Evolutionary conservation across 2,797 vertebrate species (phyloP), one percentile per base, ranked within the genome.

Genomic region (Danio choprae): DNA sequence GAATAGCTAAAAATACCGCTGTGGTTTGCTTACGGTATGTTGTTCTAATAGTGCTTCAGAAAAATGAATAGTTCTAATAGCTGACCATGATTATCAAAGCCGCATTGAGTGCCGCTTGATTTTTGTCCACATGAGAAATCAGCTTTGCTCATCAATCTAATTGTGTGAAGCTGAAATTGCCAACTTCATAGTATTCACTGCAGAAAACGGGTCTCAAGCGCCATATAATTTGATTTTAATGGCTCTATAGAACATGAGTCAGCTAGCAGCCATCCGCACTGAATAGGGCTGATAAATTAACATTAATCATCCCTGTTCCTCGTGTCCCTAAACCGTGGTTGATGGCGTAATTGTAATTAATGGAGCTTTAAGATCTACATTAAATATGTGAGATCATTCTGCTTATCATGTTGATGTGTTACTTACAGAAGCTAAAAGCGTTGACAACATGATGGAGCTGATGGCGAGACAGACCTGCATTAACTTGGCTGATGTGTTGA

Each of bases 141-240:
- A 53, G 10, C 46, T 71, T 55, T 72, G 15, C 58, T 79, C 58
- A 80, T 80, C 69, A 73, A 62, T 80, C 40, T 73, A 71, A 80
- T 73, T 79, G 77, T 65, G 48, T 53, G 40, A 80, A 20, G 41
- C 48, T 80, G 50, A 73, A 73, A 71, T 36, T 16, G 48, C 77
- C 50, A 73, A 73, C 59, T 73, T 80, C 48, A 80, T 80, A 72
- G 69, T 63, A 80, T 80, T 73, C 77, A 73, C 69, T 80, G 41
- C 7, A 12, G 44, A 71, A 74, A 73, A 46, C 40, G 16, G 40
- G 40, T 80, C 77, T 73, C 77, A 48, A 73, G 59, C 58, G 8
- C 68, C 46, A 65, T 73, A 64, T 80, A 73, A 73, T 80, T 73
- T 71, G 68, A 79, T 72, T 79, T 79, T 56, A 72, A 79, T 79